Evolutionary conservation across 2,888 invertebrate species (phyloP).

Genomic region (Sminthurinus aureus): DNA sequence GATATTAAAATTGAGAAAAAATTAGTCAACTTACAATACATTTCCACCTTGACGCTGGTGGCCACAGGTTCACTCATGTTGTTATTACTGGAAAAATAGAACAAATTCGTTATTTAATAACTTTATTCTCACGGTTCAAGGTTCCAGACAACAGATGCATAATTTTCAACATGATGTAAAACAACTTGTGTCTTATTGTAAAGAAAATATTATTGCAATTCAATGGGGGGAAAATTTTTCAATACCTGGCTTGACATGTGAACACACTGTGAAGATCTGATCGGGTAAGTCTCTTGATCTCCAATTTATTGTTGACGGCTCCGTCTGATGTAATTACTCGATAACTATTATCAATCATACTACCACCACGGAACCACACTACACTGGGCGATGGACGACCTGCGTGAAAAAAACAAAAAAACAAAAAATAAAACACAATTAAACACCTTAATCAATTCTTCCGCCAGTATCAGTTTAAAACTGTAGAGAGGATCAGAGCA

Average conservation of each 20-base stretch:
- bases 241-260: slow-evolving; percentile 71
- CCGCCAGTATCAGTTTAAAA: too few relatives aligned
- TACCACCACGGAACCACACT: slow-evolving; percentile 78
- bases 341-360: slow-evolving; percentile 70
- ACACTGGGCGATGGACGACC: slow-evolving; percentile 77
- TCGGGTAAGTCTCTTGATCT: slow-evolving; percentile 68
- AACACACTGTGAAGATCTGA: slow-evolving; percentile 74
- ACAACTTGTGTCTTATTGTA: too few relatives aligned
- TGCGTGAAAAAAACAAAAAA: slow-evolving; percentile 63
- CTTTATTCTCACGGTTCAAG: too few relatives aligned
- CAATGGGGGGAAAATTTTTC: too few relatives aligned
- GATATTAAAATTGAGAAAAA: too few relatives aligned
- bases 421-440: not conserved
- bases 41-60: slow-evolving; percentile 73
- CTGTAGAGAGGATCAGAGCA: too few relatives aligned
- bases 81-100: slow-evolving; percentile 68
- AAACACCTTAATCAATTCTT: not conserved
- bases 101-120: too few relatives aligned
- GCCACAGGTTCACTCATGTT: slow-evolving; percentile 73
- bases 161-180: too few relatives aligned
- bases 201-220: too few relatives aligned
- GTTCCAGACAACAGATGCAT: too few relatives aligned
- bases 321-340: slow-evolving; percentile 62
- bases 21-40: slow-evolving; percentile 68
- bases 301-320: slow-evolving; percentile 63